These are phyloP conservation scores for Hyposmocoma kahamanoa DNA, from an alignment of 1,140 invertebrate species.

Conservation along the genomic window DNA sequence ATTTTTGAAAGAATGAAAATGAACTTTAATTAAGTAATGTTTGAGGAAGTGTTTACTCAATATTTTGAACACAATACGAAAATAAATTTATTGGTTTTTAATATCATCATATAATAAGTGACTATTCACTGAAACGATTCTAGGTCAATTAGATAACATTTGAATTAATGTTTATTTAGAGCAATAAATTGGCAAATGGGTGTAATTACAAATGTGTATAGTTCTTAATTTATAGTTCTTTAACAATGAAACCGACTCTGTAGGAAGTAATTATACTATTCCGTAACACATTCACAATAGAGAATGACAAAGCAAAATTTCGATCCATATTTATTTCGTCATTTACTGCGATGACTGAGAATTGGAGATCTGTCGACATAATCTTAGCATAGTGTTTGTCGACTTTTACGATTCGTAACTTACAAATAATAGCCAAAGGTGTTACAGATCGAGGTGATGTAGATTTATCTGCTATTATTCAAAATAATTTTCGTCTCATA, in stretches of 20 bases:
- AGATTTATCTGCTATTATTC: constrained; percentile 27
- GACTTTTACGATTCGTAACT: constrained; percentile 13
- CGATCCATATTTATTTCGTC: constrained; percentile 22
- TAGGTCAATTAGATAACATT: too few relatives aligned
- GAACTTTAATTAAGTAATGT: too few relatives aligned
- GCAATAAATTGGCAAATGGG: neutral
- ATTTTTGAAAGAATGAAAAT: too few relatives aligned
- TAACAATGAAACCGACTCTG: constrained; percentile 10
- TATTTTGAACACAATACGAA: too few relatives aligned
- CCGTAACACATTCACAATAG: constrained; percentile 20
- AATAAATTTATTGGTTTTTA: too few relatives aligned
- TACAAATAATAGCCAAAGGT: constrained; percentile 2
- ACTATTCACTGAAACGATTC: too few relatives aligned
- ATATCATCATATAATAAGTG: too few relatives aligned
- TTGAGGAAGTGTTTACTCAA: too few relatives aligned
- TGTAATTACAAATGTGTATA: neutral
- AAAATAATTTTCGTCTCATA: constrained; percentile 26
- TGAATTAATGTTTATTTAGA: too few relatives aligned
- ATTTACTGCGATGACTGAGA: constrained; percentile 16
- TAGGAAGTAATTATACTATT: constrained; percentile 22
- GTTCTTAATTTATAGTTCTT: constrained; percentile 12
- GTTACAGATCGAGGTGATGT: constrained; percentile 21
- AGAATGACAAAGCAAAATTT: constrained; percentile 18
- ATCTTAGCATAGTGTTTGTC: constrained; percentile 15
- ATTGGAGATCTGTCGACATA: constrained; percentile 6